Base-by-base conservation (phyloP, 2,113 vertebrate species). In the Brevimyrus niger region DNA sequence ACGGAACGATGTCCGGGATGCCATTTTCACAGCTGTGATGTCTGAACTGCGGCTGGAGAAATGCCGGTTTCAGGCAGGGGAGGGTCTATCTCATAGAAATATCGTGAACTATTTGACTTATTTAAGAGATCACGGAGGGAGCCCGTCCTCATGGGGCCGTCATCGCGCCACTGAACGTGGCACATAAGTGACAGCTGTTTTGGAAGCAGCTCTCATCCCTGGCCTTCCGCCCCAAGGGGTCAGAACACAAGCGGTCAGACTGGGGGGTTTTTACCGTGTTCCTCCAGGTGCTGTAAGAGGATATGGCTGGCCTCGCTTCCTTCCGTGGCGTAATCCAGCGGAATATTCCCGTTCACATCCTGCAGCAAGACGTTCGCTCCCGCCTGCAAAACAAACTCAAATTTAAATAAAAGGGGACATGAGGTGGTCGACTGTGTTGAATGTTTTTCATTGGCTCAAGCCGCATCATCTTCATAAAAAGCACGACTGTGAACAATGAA, bases 321-420 rank as follows among this genome's bases (percentile, higher is more conserved):
- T 92, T 99, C 97, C 0, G 94, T 90, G 3, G 98, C 94, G 50
- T 98, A 99, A 92, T 99, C 97, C 91, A 99, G 93, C 0, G 98
- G 95, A 89, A 97, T 95, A 92, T 97, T 98, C 69, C 97, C 97
- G 86, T 97, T 97, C 76, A 98, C 96, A 3, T 99, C 98, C 92
- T 98, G 98, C 61, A 99, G 96, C 89, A 99, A 95, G 15, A 97
- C 95, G n/a, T 98, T 97, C 91, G 97, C 97, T 92, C 98, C 98
- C 0, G 97, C 95, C 98, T 99, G 90, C 2, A 86, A 48, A 86
- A 7, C 15, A 42, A 80, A 80, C 13, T 17, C 86, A 76, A 89
- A 89, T 87, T 87, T 9, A 91, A 27, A 55, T 21, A 58, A 4
- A 35, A 17, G 0, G 42, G 44, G 13, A 17, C 80, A 38, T 2